Conservation (phyloP, 1,140 invertebrate species). For the Tetramorium alpestre region DNA sequence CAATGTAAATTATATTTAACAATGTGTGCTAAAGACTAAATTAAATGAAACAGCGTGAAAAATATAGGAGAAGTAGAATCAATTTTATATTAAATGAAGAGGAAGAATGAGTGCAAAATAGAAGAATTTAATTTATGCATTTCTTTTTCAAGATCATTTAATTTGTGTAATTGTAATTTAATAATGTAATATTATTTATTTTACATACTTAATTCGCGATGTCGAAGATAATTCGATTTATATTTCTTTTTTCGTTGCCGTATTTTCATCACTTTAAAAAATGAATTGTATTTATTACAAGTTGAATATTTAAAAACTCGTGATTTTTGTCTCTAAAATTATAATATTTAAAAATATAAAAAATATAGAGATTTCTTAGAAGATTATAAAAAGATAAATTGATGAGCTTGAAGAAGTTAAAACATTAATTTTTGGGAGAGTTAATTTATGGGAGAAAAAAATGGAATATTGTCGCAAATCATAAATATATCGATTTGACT, state of each 20-base stretch:
- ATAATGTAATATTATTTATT: background rate
- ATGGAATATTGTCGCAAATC: too few relatives aligned
- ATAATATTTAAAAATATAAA: background rate
- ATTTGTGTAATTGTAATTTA: background rate
- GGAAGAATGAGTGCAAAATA: background rate
- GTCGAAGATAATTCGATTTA: background rate
- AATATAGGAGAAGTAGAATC: background rate
- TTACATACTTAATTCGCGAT: background rate
- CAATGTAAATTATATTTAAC: background rate
- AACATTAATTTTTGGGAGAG: too few relatives aligned
- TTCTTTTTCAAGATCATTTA: background rate
- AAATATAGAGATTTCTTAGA: background rate
- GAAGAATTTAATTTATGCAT: background rate
- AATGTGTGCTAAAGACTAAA: too few relatives aligned
- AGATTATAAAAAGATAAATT: background rate
- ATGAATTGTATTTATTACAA: too few relatives aligned
- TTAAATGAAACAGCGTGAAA: background rate
- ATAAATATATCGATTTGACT: background rate
- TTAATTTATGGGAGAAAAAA: background rate
- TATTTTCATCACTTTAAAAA: background rate
- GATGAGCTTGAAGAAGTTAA: background rate
- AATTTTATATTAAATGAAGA: background rate
- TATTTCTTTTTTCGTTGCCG: background rate
- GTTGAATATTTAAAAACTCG: background rate
- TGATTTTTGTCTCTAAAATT: background rate